phyloP scores from a whole-genome alignment of 2,797 vertebrate genomes.

The Brotula barbata region DNA sequence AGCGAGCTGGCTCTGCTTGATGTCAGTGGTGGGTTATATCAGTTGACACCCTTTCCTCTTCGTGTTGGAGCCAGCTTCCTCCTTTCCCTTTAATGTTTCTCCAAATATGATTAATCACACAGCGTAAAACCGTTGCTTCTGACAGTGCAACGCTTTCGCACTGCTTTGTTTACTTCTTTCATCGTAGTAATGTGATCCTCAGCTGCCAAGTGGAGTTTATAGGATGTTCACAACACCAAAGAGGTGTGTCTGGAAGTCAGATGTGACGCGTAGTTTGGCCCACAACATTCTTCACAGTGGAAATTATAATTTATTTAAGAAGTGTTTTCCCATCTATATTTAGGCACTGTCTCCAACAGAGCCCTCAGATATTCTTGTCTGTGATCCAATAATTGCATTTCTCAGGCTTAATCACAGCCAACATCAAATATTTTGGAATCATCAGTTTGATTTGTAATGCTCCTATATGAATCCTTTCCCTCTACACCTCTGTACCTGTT shows the following conservation, averaged over 20 bases:
- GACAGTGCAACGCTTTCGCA: slow-evolving; percentile 68
- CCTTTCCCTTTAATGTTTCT: slow-evolving; percentile 78
- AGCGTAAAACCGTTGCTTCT: slow-evolving; percentile 64
- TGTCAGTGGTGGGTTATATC: slow-evolving; percentile 78
- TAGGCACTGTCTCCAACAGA: not conserved
- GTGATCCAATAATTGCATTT: slow-evolving; percentile 18
- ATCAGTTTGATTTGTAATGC: slow-evolving; percentile 25
- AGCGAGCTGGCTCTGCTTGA: slow-evolving; percentile 71
- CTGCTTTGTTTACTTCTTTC: slow-evolving; percentile 76
- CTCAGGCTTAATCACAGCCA: slow-evolving; percentile 4
- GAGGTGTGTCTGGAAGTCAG: slow-evolving; percentile 60
- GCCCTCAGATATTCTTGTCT: slow-evolving; percentile 22
- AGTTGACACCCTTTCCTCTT: slow-evolving; percentile 78
- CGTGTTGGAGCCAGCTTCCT: slow-evolving; percentile 70
- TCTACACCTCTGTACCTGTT: too few species aligned
- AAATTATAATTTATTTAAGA: slow-evolving; percentile 11
- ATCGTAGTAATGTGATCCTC: slow-evolving; percentile 61
- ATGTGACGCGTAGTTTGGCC: slow-evolving; percentile 38
- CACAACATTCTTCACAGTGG: slow-evolving; percentile 23
- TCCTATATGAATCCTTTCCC: slow-evolving; percentile 38
- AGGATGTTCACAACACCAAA: slow-evolving; percentile 54
- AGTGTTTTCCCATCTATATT: slow-evolving; percentile 10
- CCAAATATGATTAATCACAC: slow-evolving; percentile 79
- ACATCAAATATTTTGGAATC: slow-evolving; percentile 7
- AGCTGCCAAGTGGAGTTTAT: slow-evolving; percentile 71